Percentiles rank a stretch among this genome's conserved stretches.
phyloP scores from a whole-genome alignment of 2,888 invertebrate species.

The Thyatira batis region DNA sequence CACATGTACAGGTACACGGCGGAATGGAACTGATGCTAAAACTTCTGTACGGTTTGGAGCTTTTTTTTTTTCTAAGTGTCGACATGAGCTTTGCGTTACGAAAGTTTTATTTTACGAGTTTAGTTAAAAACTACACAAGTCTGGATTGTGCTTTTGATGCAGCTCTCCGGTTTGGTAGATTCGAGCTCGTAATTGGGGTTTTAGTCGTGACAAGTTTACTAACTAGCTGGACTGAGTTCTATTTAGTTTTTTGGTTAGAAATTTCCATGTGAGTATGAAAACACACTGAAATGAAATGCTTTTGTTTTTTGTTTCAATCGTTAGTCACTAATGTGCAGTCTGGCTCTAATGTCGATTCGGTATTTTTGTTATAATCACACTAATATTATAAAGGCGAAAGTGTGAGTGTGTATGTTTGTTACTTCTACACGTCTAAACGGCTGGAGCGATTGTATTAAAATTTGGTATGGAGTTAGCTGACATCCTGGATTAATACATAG shows the following conservation, averaged over 20 bases:
- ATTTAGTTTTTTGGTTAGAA: not conserved
- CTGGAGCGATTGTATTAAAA: too few relatives aligned
- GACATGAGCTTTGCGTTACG: not conserved
- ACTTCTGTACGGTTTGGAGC: not conserved
- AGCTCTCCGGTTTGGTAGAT: not conserved
- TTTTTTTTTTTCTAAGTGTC: not conserved
- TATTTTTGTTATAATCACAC: too few relatives aligned
- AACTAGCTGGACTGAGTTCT: not conserved
- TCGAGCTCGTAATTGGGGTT: not conserved
- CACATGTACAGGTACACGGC: not conserved
- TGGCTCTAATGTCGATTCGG: too few relatives aligned
- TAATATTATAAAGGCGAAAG: too few relatives aligned
- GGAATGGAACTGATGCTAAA: conserved; percentile 4
- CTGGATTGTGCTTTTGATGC: not conserved
- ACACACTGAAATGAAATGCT: too few relatives aligned
- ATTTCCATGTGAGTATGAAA: not conserved
- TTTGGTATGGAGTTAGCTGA: too few relatives aligned
- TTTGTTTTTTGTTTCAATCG: too few relatives aligned
- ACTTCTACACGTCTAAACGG: too few relatives aligned
- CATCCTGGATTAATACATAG: too few relatives aligned
- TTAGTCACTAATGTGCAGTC: too few relatives aligned
- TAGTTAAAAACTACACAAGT: not conserved
- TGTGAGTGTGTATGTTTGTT: too few relatives aligned
- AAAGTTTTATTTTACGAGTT: not conserved
- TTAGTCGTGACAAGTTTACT: not conserved